Percentiles rank a stretch among this genome's conserved stretches.
phyloP scores from a whole-genome alignment of 2,888 invertebrate species.

The Pyrocoelia pectoralis region DNA sequence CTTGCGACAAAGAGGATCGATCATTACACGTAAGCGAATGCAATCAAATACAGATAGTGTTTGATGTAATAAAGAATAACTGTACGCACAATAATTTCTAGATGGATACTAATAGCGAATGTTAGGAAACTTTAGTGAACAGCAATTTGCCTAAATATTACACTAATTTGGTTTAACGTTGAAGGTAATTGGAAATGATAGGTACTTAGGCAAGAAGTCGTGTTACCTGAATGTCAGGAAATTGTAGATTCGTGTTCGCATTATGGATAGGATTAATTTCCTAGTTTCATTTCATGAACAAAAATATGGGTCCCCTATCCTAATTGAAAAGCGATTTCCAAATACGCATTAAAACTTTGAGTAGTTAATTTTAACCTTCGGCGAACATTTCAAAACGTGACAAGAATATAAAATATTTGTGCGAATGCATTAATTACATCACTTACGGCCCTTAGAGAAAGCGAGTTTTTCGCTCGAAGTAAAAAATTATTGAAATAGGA shows the following conservation, averaged over 20 bases:
- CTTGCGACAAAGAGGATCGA: no score
- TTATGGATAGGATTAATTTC: neutral
- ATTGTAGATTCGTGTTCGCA: neutral
- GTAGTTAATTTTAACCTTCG: constrained; percentile 4
- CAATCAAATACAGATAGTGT: no score
- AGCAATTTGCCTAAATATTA: constrained; percentile 5
- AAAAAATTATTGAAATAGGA: constrained; percentile 7
- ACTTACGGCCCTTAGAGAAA: neutral
- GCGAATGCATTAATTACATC: constrained; percentile 1
- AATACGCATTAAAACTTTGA: neutral
- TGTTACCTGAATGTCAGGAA: constrained; percentile 7
- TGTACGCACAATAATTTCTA: no score
- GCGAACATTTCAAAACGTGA: neutral
- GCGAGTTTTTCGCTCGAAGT: neutral
- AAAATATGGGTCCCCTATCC: neutral
- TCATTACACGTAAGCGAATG: no score
- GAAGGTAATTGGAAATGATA: constrained; percentile 8
- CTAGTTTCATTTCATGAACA: neutral
- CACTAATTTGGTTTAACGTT: neutral
- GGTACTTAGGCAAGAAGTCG: constrained; percentile 1
- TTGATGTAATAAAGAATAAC: no score
- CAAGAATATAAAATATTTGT: neutral
- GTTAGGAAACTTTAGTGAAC: neutral
- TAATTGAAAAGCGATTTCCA: neutral
- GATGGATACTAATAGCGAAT: neutral